Evolutionary conservation across 2,113 vertebrate genomes (phyloP), one percentile per base, ranked within the genome.

Genomic region (Charina bottae): DNA sequence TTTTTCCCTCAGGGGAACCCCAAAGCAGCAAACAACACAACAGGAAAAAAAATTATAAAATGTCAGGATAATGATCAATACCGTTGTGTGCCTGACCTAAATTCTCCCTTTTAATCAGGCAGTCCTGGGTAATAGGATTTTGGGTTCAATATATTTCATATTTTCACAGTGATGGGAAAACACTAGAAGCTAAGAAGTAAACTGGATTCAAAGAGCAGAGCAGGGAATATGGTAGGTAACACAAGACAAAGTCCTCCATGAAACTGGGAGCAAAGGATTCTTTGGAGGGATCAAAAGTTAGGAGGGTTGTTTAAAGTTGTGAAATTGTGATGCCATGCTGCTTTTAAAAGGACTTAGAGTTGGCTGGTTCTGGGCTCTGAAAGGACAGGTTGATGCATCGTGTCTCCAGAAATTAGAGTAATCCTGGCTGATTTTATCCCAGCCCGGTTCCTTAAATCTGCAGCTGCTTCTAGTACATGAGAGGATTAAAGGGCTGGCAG

Each of bases 361-460:
- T 33, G 33, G 10, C 62, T 11, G 23, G 58, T 85, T 84, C 92
- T 94, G 17, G 93, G 93, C 92, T 96, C 96, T 49, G 91, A 97
- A 95, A 97, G 97, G 97, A 96, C 88, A 91, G 91, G 87, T 93
- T 19, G 23, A 94, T 96, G 92, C 96, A 78, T 78, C 33, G 97
- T 96, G 94, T 98, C 98, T 98, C 96, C 97, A 97, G 96, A 97
- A 98, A 98, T 97, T 96, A 97, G 97, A 97, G 92, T 98, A 98
- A 99, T 99, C 98, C 98, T 89, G 95, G 97, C 97, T 97, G 97
- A 98, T 98, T 98, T 97, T 96, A 95, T 95, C 95, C 95, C 97
- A 96, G 96, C 94, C 95, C 95, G 93, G 90, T 94, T 95, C 96
- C 94, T 95, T 96, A 96, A 97, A 97, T 95, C 94, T 97, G 94